These are phyloP conservation scores for Chrysogorgia sp. DNA, from an alignment of 92 coral and sea anemone species.

Conservation along the genomic window DNA sequence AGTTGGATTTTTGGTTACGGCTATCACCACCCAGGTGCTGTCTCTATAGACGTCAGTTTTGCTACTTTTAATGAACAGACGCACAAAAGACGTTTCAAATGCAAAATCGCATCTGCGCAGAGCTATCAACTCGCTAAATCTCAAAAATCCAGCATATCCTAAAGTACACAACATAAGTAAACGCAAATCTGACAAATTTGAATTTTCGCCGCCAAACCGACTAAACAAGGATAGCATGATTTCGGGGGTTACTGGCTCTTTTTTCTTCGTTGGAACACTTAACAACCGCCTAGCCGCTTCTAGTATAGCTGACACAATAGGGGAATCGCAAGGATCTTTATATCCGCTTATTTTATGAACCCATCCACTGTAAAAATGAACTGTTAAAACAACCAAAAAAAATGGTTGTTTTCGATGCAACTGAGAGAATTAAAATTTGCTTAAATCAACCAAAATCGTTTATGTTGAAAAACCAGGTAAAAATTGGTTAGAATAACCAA, in stretches of 20 bases:
- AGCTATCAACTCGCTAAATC: slow-evolving; percentile 14
- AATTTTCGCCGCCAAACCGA: slow-evolving; percentile 28
- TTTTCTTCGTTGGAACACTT: slow-evolving; percentile 50
- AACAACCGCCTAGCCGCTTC: slow-evolving; percentile 59
- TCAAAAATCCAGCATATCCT: slow-evolving; percentile 27
- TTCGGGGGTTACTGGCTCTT: slow-evolving; percentile 63
- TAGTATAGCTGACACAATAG: too few species aligned
- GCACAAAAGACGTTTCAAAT: slow-evolving; percentile 19
- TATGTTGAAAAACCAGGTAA: too few species aligned
- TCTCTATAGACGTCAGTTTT: slow-evolving; percentile 42
- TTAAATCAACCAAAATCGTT: too few species aligned
- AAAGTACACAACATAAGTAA: slow-evolving; percentile 4
- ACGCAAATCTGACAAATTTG: slow-evolving; percentile 47
- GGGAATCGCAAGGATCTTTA: too few species aligned
- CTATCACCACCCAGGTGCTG: slow-evolving; percentile 47
- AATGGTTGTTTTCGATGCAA: too few species aligned
- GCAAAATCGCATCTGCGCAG: slow-evolving; percentile 30
- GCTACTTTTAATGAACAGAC: slow-evolving; percentile 22
- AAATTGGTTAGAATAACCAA: too few species aligned
- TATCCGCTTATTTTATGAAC: too few species aligned
- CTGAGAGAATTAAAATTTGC: too few species aligned
- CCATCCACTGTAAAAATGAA: too few species aligned
- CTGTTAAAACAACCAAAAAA: too few species aligned
- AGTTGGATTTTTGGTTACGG: not conserved
- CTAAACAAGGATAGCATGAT: slow-evolving; percentile 15